Evolutionary conservation across 1,140 invertebrate genomes (phyloP).

Genomic region (Epicauta chinensis): DNA sequence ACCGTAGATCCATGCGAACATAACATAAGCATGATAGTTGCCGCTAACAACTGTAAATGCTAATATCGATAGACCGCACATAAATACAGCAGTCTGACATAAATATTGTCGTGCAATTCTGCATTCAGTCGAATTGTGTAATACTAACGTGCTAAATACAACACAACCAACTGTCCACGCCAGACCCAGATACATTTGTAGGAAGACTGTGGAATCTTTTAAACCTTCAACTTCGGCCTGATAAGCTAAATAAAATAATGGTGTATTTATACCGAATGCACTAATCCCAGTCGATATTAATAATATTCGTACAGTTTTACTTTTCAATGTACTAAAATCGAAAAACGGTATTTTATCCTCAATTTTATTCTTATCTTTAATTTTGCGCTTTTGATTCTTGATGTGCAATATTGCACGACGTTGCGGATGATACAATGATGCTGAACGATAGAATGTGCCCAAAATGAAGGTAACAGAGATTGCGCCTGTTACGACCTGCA

Average conservation of each 20-base stretch:
- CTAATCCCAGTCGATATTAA: conserved; percentile 68
- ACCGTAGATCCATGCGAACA: conserved; percentile 81
- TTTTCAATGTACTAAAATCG: conserved; percentile 76
- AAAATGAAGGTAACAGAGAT: conserved; percentile 80
- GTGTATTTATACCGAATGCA: conserved; percentile 79
- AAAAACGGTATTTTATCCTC: conserved; percentile 79
- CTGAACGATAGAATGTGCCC: conserved; percentile 83
- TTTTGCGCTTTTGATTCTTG: conserved; percentile 83
- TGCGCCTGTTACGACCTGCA: conserved; percentile 78
- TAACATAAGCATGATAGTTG: conserved; percentile 68
- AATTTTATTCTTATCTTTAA: conserved; percentile 65
- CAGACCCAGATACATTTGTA: conserved; percentile 71
- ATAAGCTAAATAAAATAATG: conserved; percentile 78
- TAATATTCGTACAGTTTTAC: conserved; percentile 77
- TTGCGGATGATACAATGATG: conserved; percentile 85
- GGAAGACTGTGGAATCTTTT: conserved; percentile 59
- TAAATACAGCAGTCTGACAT: conserved; percentile 68
- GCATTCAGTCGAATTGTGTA: conserved; percentile 77
- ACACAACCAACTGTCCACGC: conserved; percentile 77
- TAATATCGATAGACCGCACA: conserved; percentile 72
- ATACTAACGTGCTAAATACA: conserved; percentile 73
- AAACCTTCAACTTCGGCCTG: conserved; percentile 69
- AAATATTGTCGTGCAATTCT: conserved; percentile 80
- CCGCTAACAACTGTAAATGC: conserved; percentile 77
- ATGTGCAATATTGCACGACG: conserved; percentile 81